Percentiles rank a stretch among this genome's conserved stretches.
These are phyloP conservation scores for Sterrhoptilus dennistouni DNA, from an alignment of 2,113 vertebrate genomes.

Conservation along the genomic window DNA sequence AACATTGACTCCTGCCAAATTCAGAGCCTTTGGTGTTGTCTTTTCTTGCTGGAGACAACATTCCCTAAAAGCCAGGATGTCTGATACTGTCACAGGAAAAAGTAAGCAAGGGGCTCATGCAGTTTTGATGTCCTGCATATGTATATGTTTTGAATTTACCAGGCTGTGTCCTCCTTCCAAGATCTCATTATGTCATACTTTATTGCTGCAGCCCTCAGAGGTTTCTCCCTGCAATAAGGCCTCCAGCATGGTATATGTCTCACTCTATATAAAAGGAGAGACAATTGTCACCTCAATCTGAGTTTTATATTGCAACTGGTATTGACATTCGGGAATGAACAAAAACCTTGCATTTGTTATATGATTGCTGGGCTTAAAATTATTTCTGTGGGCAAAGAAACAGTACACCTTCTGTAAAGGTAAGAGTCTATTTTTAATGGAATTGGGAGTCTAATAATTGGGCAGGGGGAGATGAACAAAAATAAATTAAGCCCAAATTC, in stretches of 20 bases:
- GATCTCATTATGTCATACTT: background rate
- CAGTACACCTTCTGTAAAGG: background rate
- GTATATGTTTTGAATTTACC: background rate
- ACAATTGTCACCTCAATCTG: background rate
- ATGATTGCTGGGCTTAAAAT: background rate
- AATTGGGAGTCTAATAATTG: background rate
- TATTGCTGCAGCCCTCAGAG: background rate
- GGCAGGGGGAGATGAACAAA: background rate
- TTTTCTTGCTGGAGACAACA: background rate
- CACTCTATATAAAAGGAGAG: background rate
- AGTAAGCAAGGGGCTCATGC: background rate
- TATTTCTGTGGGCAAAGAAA: background rate
- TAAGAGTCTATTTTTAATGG: background rate
- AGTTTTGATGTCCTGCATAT: background rate
- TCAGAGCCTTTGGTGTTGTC: background rate
- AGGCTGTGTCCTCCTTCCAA: background rate
- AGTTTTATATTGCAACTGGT: background rate
- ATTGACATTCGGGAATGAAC: background rate
- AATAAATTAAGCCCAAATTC: background rate
- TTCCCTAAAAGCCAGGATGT: background rate
- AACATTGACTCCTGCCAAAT: background rate
- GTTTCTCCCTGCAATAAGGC: background rate
- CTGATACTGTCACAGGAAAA: background rate
- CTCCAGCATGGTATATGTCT: background rate
- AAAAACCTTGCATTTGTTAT: background rate